A percentile compares a stretch with the other conserved stretches of the same genome.
These are phyloP conservation scores for Pseudochirops corinnae DNA, from an alignment of 2,797 vertebrate species.

Conservation along the genomic window DNA sequence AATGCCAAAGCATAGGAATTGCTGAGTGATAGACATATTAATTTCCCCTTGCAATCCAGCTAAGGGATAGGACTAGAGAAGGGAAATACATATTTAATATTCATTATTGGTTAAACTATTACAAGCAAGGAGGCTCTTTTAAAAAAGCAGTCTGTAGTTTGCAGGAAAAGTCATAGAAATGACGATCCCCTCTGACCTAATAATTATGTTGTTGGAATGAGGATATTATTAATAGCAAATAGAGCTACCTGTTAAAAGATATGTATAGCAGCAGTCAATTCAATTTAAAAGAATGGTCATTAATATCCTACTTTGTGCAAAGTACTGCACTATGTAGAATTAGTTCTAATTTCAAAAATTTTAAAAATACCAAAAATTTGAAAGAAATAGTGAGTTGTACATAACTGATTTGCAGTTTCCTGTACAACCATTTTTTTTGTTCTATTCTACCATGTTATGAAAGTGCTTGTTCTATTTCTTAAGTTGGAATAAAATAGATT, in stretches of 20 bases:
- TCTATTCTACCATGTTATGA: background rate
- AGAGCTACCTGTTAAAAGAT: background rate
- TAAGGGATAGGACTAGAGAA: background rate
- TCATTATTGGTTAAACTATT: constrained; percentile 3
- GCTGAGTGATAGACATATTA: background rate
- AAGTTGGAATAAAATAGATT: background rate
- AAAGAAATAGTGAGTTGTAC: background rate
- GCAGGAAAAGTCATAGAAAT: background rate
- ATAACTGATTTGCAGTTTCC: background rate
- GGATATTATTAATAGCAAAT: background rate
- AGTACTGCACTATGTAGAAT: background rate
- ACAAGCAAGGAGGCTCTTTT: background rate
- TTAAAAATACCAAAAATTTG: background rate
- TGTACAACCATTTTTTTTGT: background rate
- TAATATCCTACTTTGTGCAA: background rate
- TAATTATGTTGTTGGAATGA: background rate
- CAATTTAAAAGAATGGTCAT: background rate
- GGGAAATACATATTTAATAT: background rate
- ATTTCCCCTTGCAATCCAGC: background rate
- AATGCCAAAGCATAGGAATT: background rate
- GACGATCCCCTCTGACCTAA: background rate
- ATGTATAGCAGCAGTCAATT: background rate
- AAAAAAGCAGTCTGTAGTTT: background rate
- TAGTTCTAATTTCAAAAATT: background rate
- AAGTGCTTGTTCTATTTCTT: background rate